These are phyloP conservation scores for Eurytoma californica DNA, from an alignment of 2,888 invertebrate species.

Conservation along the genomic window DNA sequence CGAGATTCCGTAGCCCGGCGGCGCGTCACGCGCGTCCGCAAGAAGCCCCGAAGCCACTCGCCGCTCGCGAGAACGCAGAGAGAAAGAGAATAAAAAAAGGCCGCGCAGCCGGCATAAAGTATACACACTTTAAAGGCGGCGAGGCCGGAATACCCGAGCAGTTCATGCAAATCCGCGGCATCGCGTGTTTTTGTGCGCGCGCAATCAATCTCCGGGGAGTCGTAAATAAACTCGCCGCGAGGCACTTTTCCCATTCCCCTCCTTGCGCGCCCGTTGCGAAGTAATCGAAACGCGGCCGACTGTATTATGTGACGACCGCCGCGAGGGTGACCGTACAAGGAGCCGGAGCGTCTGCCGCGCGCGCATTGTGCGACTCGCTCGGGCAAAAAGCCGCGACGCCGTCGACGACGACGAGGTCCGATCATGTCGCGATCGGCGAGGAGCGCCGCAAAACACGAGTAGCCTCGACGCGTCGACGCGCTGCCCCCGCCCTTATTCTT, in stretches of 20 bases:
- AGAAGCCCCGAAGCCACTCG: not conserved
- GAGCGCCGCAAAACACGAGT: not conserved
- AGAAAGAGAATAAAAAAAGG: not conserved
- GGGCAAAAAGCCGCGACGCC: conserved; percentile 16
- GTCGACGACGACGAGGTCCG: not conserved
- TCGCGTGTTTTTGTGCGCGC: conserved; percentile 35
- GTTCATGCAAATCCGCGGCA: conserved; percentile 37
- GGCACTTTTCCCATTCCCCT: not conserved
- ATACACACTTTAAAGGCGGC: conserved; percentile 24
- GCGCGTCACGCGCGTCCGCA: too few relatives aligned
- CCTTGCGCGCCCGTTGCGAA: not conserved
- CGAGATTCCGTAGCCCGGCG: not conserved
- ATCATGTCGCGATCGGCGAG: not conserved
- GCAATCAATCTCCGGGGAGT: conserved; percentile 54
- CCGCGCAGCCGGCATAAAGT: not conserved
- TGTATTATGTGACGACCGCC: too few relatives aligned
- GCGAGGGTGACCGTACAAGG: conserved; percentile 32
- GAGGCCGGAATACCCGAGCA: conserved; percentile 32
- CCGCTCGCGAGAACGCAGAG: too few relatives aligned
- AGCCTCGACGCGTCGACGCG: not conserved
- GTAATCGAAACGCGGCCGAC: conserved; percentile 13
- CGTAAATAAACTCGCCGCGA: conserved; percentile 48
- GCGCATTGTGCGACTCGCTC: not conserved
- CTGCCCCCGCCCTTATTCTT: not conserved
- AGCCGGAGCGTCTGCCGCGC: conserved; percentile 38